Base-by-base conservation (phyloP, 2,888 invertebrate species). In the Phrixothrix hirtus region DNA sequence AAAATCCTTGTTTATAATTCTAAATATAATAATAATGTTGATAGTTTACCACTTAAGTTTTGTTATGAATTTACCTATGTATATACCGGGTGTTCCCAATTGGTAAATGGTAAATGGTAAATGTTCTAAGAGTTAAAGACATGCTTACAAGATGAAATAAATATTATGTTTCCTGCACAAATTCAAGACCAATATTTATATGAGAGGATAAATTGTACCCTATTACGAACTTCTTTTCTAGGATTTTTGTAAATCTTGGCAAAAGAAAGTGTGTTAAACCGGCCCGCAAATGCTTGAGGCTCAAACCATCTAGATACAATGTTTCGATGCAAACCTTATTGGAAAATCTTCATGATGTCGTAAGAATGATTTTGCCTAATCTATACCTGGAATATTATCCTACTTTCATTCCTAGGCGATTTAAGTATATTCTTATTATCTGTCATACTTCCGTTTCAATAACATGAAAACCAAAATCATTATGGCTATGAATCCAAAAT, bases 171-270 rank as follows among this genome's bases (percentile, higher is more conserved):
- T 54, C 29, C 65, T 56, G 58, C 73, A 26, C 55, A 54, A 13
- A 42, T 36, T 15, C 2, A 30, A 16, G 3, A 39, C 39, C 29
- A 1, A 16, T 1, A 48, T 53, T 63, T 42, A 60, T 60, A 65
- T 61, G 68, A 32, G 55, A 53, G 11, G 60, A 38, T 38, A 71
- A 42, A 52, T 70, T 73, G 51, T 73, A 65, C 14, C 69, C 69
- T 43, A 72, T 66, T 17, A 72, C 25, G 32, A 69, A 62, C 48
- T 64, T 68, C 39, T 58, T 63, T 31, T 60, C 62, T 17, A 37
- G 44, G 43, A 52, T 46, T 37, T 61, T 55, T 56, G 59, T 59
- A n/a, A 60, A 45, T 46, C 56, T 55, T 38, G 63, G 64, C 15
- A 75, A 31, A 45, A 42, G n/a, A 10, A 13, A 32, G 1, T 12